Base-by-base conservation (phyloP, 2,113 vertebrate genomes). In the Xerus inauris region DNA sequence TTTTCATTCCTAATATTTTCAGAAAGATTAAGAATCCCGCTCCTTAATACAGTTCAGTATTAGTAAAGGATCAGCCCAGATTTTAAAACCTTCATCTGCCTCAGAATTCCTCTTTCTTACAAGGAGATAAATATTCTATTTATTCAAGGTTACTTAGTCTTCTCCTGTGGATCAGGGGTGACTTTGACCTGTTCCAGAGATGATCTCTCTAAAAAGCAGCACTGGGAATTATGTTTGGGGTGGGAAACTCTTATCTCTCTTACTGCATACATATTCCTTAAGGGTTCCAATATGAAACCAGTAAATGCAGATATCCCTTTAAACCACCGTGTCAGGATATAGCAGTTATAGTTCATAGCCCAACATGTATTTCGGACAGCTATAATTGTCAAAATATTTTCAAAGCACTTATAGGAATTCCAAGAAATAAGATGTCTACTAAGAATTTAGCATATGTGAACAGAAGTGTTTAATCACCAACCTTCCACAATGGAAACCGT, bases 1-100 rank as follows among this genome's bases (percentile, higher is more conserved):
- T 95, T 95, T 94, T 93, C n/a, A 67, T 84, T 93, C 10, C 77
- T 79, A 90, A 35, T 92, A 77, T 94, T 94, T 96, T 82, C 16
- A 2, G 82, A 86, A 89, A 72, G n/a, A 85, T 93, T 80, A 91
- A 75, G 30, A 57, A 77, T 77, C 30, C 30, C 1, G 0, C 30
- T 93, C 3, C n/a, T 42, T 90, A 72, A 67, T 30, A 73, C 69
- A 81, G 72, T 51, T 81, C 57, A 14, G n/a, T 32, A 75, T 79
- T 73, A 82, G 19, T 59, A 67, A 81, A 89, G 32, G 87, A 65
- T 69, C 67, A 45, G 7, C 38, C 6, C 93, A 22, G 35, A 64
- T n/a, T 62, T 59, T 35, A 10, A 95, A 94, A 71, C 20, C 80
- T 93, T 87, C 91, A 30, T 49, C 40, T 69, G 47, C 32, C 28